Conservation (phyloP, 2,888 invertebrate genomes). For the Actias luna region DNA sequence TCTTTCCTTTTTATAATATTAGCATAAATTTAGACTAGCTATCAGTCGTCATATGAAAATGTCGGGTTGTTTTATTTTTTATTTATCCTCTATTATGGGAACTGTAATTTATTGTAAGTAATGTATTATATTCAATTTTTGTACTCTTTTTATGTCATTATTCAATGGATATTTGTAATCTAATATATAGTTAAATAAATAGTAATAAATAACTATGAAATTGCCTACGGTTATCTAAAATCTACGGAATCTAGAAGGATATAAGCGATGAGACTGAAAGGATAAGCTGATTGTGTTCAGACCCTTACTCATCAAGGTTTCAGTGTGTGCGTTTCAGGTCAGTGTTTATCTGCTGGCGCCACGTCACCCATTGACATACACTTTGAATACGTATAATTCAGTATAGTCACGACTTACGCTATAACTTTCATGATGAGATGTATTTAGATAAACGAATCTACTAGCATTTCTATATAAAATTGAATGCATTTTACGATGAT, state of each 20-base stretch:
- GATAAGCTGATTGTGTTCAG: conserved; percentile 28
- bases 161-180: too few species aligned
- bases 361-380: conserved; percentile 13
- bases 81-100: too few species aligned
- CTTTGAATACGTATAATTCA: conserved; percentile 11
- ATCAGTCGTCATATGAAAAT: too few species aligned
- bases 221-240: not conserved
- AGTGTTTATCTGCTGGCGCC: conserved; percentile 58
- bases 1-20: too few species aligned
- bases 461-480: not conserved
- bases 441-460: conserved; percentile 3
- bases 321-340: conserved; percentile 49
- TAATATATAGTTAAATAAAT: too few species aligned
- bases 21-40: too few species aligned
- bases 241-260: not conserved
- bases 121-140: too few species aligned
- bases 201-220: not conserved
- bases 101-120: too few species aligned
- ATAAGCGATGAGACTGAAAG: not conserved
- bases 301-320: conserved; percentile 32
- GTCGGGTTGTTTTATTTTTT: too few species aligned
- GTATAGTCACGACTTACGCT: conserved; percentile 9
- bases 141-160: too few species aligned
- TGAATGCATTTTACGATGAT: not conserved
- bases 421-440: conserved; percentile 5